These are phyloP conservation scores for Poecilia latipinna DNA, from an alignment of 2,113 vertebrate species.

Conservation along the genomic window DNA sequence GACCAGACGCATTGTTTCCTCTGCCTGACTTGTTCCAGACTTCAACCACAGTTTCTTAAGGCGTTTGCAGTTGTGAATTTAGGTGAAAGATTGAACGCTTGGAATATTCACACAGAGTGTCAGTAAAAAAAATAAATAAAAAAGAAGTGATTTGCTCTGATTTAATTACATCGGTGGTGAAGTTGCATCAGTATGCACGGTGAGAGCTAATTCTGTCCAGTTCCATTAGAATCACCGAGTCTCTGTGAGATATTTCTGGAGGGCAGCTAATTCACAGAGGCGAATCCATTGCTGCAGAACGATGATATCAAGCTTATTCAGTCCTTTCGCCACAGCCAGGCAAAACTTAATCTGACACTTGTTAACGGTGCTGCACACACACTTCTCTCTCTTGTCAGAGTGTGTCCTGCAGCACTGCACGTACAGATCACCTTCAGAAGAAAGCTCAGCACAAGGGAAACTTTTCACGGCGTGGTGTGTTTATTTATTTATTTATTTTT, in stretches of 20 bases:
- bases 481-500: no score
- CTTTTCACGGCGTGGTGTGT: slow-evolving; percentile 1
- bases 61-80: not conserved
- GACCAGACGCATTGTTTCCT: not conserved
- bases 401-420: slow-evolving; percentile 20
- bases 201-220: slow-evolving; percentile 45
- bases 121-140: not conserved
- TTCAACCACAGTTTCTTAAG: not conserved
- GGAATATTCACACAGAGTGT: not conserved
- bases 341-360: slow-evolving; percentile 61
- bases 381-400: slow-evolving; percentile 1
- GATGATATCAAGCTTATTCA: slow-evolving; percentile 64
- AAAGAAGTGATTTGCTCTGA: slow-evolving; percentile 14
- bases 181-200: slow-evolving; percentile 28
- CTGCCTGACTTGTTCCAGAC: not conserved
- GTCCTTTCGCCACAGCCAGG: slow-evolving; percentile 35
- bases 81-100: not conserved
- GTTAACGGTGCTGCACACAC: slow-evolving; percentile 22
- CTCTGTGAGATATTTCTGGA: slow-evolving; percentile 41
- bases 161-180: slow-evolving; percentile 41
- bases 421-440: slow-evolving; percentile 11
- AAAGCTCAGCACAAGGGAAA: slow-evolving; percentile 22
- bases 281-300: slow-evolving; percentile 50
- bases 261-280: slow-evolving; percentile 35
- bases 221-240: slow-evolving; percentile 48